Conservation (phyloP, 2,797 vertebrate genomes). For the Amblyopsis hoosieri region DNA sequence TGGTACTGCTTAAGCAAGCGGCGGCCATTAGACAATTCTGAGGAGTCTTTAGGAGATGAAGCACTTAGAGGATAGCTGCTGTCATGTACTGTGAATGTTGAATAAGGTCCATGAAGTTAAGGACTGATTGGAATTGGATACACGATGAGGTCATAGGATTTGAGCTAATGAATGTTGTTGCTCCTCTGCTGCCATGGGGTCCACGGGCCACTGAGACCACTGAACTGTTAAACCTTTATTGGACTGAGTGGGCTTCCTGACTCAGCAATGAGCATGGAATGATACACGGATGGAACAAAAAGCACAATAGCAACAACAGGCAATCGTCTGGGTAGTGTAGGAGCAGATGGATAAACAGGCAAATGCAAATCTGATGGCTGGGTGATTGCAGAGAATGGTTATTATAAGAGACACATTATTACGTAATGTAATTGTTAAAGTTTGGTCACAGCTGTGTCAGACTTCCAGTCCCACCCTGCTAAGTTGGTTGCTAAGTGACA, state of each 20-base stretch:
- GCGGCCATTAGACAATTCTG: conserved; percentile 52
- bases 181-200: conserved; percentile 43
- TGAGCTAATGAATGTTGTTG: conserved; percentile 67
- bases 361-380: conserved; percentile 40
- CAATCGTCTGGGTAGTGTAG: conserved; percentile 57
- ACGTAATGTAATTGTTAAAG: conserved; percentile 3
- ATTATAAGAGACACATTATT: conserved; percentile 10
- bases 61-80: conserved; percentile 53
- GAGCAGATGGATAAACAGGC: conserved; percentile 40
- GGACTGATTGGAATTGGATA: conserved; percentile 61
- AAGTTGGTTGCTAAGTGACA: conserved; percentile 39
- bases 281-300: conserved; percentile 45
- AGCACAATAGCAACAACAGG: conserved; percentile 59
- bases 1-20: conserved; percentile 54
- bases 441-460: conserved; percentile 18
- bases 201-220: conserved; percentile 48
- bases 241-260: conserved; percentile 56
- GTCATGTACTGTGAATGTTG: conserved; percentile 40
- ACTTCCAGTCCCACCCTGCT: not conserved
- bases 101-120: conserved; percentile 50
- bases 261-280: conserved; percentile 48
- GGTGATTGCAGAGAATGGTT: conserved; percentile 8
- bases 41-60: conserved; percentile 46
- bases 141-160: conserved; percentile 69
- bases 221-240: conserved; percentile 69